phyloP scores from a whole-genome alignment of 2,888 invertebrate species.

The Lampropteryx suffumata region DNA sequence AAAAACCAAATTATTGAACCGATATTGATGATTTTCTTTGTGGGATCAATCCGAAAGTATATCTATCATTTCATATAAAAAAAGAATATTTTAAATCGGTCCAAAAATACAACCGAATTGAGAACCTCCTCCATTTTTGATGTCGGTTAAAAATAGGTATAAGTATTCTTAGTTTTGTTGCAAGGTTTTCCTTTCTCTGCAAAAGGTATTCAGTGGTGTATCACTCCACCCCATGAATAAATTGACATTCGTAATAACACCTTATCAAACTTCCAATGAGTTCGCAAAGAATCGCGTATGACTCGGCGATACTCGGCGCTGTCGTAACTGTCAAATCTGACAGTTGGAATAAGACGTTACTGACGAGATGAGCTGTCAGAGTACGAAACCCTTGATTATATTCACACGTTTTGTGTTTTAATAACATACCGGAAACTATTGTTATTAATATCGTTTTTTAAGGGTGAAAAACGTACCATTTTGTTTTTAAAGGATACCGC shows the following conservation, averaged over 20 bases:
- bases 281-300: conserved; percentile 63
- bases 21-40: no score
- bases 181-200: not conserved
- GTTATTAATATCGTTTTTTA: conserved; percentile 33
- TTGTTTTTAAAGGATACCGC: conserved; percentile 16
- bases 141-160: no score
- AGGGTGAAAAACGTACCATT: conserved; percentile 24
- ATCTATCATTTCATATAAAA: no score
- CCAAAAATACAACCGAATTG: no score
- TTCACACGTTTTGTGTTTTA: conserved; percentile 70
- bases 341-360: conserved; percentile 66
- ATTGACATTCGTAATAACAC: conserved; percentile 68
- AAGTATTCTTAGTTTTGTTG: no score
- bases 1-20: no score
- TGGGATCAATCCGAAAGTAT: no score
- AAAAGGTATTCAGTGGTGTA: conserved; percentile 27
- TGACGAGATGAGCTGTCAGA: conserved; percentile 57
- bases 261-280: conserved; percentile 63
- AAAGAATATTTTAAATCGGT: no score
- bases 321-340: conserved; percentile 68
- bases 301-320: conserved; percentile 54
- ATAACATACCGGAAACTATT: conserved; percentile 59
- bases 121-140: no score
- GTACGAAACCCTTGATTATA: conserved; percentile 66
- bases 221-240: conserved; percentile 45